Evolutionary conservation across 1,140 invertebrate genomes (phyloP).

Genomic region (Maniola jurtina): DNA sequence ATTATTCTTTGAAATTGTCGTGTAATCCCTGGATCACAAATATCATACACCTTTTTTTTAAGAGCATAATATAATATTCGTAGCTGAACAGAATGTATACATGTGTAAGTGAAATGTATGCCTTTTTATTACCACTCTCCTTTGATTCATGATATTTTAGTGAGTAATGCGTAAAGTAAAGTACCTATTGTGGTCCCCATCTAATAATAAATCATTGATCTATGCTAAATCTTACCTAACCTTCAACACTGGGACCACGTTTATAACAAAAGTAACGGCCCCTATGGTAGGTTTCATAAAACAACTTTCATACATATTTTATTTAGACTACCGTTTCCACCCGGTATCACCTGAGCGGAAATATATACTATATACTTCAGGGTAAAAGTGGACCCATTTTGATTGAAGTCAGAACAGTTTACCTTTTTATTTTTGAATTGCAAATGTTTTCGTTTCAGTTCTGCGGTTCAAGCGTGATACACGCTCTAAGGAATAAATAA

Average conservation of each 20-base stretch:
- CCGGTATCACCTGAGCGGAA: too few relatives aligned
- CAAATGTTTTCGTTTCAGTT: too few relatives aligned
- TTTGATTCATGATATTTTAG: conserved; percentile 54
- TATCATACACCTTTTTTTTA: too few relatives aligned
- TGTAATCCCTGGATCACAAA: too few relatives aligned
- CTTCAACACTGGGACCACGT: conserved; percentile 20
- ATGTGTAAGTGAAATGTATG: neutral
- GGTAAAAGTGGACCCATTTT: too few relatives aligned
- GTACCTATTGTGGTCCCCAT: conserved; percentile 48
- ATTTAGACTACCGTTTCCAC: neutral
- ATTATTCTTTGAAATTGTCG: too few relatives aligned
- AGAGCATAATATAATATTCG: too few relatives aligned
- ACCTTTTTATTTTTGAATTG: too few relatives aligned
- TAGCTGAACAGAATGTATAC: neutral
- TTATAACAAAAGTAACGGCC: conserved; percentile 26
- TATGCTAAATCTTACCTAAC: conserved; percentile 34
- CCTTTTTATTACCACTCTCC: conserved; percentile 20
- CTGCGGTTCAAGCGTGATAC: too few relatives aligned
- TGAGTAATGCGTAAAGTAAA: conserved; percentile 60
- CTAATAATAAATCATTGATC: conserved; percentile 65
- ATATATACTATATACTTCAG: too few relatives aligned
- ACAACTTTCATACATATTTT: conserved; percentile 11
- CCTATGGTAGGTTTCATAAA: conserved; percentile 22
- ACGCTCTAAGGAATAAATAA: too few relatives aligned
- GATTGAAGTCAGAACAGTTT: too few relatives aligned